Evolutionary conservation across 2,797 vertebrate genomes (phyloP), one percentile per base, ranked within the genome.

Genomic region (Karalla daura): DNA sequence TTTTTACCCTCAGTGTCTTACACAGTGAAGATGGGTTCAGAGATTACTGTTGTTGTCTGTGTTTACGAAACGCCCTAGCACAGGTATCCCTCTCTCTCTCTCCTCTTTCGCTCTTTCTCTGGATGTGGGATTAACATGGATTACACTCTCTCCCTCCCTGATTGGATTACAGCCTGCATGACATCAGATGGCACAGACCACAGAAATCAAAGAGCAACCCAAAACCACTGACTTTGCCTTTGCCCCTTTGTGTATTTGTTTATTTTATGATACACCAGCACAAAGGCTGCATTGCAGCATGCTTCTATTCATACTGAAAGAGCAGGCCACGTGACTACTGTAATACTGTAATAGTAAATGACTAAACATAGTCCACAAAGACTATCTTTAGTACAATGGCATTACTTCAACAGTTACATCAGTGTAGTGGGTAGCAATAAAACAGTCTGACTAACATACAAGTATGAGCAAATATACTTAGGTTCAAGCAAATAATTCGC

Each of bases 121-220:
- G 86, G 76, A 81, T 81, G 79, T 76, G 67, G 88, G 92, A 93
- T 94, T 93, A 92, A 76, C 75, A 54, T 81, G 90, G 90, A 92
- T 93, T 93, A 92, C 78, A 61, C 80, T 86, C 80, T 86, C 79
- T 75, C 74, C 21, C 74, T 78, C 67, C 79, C 66, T 90, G 92
- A 93, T 90, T 93, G 92, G 91, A 94, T 94, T 93, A 93, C 81
- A 84, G 82, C 73, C 68, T 74, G 73, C 75, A 81, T 73, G 78
- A 76, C 88, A 86, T 86, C 68, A 78, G 56, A 83, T 78, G 74
- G 72, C 73, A 86, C 59, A 73, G 45, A 90, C 52, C 53, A 77
- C 76, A 85, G 21, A 83, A 84, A 86, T 88, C 87, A 91, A 87
- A 90, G 71, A 83, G 84, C 80, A 85, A 70, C 24, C 20, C 20